phyloP scores from a whole-genome alignment of 2,113 vertebrate species.

The Chiloscyllium plagiosum region DNA sequence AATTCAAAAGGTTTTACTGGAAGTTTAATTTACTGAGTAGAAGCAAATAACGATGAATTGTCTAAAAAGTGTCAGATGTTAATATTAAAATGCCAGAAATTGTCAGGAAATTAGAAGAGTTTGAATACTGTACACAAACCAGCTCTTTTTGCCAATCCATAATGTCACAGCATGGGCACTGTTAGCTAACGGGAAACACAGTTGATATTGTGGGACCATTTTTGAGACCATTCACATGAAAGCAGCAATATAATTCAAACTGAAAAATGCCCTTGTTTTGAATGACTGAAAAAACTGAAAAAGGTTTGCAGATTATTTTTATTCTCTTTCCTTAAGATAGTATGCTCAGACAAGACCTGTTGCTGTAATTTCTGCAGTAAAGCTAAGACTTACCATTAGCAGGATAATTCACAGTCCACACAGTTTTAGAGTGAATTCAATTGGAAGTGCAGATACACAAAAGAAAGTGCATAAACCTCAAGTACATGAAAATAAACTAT shows the following conservation, averaged over 20 bases:
- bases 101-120: neutral
- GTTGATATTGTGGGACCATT: neutral
- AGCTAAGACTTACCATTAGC: neutral
- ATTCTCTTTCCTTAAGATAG: neutral
- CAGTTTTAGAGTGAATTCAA: neutral
- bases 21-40: neutral
- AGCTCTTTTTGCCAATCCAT: neutral
- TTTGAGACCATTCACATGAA: neutral
- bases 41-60: neutral
- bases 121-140: neutral
- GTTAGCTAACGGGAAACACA: neutral
- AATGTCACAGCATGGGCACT: neutral
- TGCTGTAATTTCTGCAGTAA: neutral
- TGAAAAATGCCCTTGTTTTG: neutral
- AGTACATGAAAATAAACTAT: neutral
- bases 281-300: neutral
- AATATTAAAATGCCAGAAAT: neutral
- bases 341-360: neutral
- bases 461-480: neutral
- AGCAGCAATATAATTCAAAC: neutral
- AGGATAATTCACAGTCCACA: neutral
- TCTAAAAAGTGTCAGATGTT: neutral
- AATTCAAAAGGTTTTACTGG: neutral
- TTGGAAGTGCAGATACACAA: neutral
- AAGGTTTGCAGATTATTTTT: neutral